These are phyloP conservation scores for Thermophis baileyi DNA, from an alignment of 2,113 vertebrate genomes.

Conservation along the genomic window DNA sequence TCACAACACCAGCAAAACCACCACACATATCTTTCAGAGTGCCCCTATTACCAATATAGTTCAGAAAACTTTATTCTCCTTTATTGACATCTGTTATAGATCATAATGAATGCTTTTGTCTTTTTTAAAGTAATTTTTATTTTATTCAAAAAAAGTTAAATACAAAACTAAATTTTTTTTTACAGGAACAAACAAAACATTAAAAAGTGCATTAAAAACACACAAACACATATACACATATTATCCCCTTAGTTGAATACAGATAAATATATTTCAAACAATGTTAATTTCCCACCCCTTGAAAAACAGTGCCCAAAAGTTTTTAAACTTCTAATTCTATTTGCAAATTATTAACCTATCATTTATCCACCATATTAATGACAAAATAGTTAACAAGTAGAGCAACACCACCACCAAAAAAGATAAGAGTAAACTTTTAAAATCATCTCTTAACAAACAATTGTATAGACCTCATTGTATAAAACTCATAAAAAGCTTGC, in stretches of 20 bases:
- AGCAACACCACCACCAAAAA: too few species aligned
- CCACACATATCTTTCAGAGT: background rate
- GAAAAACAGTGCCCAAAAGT: background rate
- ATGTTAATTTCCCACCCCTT: background rate
- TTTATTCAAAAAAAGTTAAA: background rate
- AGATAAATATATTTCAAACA: background rate
- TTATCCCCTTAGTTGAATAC: background rate
- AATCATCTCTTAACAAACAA: too few species aligned
- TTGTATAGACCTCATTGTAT: too few species aligned
- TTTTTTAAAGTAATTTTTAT: background rate
- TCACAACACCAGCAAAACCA: background rate
- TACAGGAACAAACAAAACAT: background rate
- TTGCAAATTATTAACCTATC: background rate
- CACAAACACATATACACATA: background rate
- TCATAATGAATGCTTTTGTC: background rate
- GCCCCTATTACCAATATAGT: background rate
- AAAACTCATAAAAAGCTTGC: too few species aligned
- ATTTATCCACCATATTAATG: too few species aligned
- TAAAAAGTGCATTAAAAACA: background rate
- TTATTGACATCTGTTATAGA: background rate
- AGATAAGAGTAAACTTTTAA: too few species aligned
- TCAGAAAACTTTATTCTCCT: background rate
- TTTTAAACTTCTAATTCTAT: background rate
- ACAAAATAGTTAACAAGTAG: too few species aligned
- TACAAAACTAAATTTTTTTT: too few species aligned